A percentile compares a stretch with the other conserved stretches of the same genome.
Evolutionary conservation across 2,113 vertebrate species (phyloP).

Genomic region (Hepsetus odoe): DNA sequence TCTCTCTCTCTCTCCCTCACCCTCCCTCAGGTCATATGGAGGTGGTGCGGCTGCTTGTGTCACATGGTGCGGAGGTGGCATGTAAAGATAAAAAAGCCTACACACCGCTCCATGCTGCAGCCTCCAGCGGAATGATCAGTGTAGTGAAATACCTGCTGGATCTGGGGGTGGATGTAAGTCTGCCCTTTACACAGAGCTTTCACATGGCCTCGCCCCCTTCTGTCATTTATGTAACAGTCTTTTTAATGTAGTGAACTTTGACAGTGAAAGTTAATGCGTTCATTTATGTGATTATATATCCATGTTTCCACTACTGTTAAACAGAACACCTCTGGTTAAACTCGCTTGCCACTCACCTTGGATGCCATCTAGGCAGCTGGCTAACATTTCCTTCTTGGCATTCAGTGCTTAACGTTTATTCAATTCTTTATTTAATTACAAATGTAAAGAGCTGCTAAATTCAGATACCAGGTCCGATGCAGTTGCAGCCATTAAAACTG

Average conservation of each 20-base stretch:
- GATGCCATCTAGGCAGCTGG: no score
- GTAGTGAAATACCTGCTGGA: constrained; percentile 97
- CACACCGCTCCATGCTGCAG: constrained; percentile 93
- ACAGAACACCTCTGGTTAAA: no score
- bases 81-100: constrained; percentile 98
- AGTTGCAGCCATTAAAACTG: no score
- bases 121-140: constrained; percentile 96
- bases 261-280: background rate
- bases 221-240: background rate
- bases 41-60: constrained; percentile 92
- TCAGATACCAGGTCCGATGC: no score
- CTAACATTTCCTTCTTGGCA: no score
- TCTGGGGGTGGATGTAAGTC: constrained; percentile 93
- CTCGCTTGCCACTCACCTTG: no score
- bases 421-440: no score
- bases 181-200: background rate
- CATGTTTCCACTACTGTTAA: no score
- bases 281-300: background rate
- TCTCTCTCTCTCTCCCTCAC: background rate
- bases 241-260: background rate
- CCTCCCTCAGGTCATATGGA: constrained; percentile 88
- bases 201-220: background rate
- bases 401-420: no score
- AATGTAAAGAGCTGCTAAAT: no score
- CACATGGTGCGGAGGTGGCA: constrained; percentile 92